A percentile compares a stretch with the other conserved stretches of the same genome.
Conservation (phyloP, 1,140 invertebrate species). For the Aphidius ervi region DNA sequence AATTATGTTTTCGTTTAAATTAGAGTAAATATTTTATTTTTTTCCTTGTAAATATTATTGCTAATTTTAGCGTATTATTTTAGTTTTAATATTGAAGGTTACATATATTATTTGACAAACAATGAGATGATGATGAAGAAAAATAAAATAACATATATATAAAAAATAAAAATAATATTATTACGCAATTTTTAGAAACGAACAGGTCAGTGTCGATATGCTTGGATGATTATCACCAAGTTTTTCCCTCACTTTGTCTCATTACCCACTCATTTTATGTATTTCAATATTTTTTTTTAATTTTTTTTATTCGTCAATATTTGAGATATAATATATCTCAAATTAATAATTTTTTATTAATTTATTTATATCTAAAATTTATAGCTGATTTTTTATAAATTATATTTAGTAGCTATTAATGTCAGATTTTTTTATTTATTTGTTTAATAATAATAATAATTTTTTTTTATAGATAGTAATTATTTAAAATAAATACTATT, state of each 20-base stretch:
- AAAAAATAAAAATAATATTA: conserved; percentile 9
- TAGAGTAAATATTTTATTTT: too few relatives aligned
- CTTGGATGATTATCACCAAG: conserved; percentile 21
- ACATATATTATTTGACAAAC: not conserved
- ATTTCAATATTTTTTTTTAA: conserved; percentile 14
- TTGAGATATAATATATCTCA: too few relatives aligned
- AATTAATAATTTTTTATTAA: too few relatives aligned
- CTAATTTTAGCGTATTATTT: not conserved
- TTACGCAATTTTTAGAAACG: conserved; percentile 17
- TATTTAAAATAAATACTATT: too few relatives aligned
- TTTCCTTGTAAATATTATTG: not conserved
- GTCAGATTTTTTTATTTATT: too few relatives aligned
- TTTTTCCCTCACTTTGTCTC: conserved; percentile 7
- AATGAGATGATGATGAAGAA: not conserved
- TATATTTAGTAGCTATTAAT: too few relatives aligned
- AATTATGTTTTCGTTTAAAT: too few relatives aligned
- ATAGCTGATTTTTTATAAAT: too few relatives aligned
- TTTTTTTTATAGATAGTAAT: too few relatives aligned
- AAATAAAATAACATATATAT: conserved; percentile 3
- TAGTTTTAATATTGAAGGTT: too few relatives aligned
- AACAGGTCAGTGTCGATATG: conserved; percentile 32
- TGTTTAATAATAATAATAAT: too few relatives aligned
- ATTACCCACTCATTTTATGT: not conserved
- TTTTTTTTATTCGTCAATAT: not conserved
- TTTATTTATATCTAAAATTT: too few relatives aligned